A percentile compares a stretch with the other conserved stretches of the same genome.
phyloP scores from a whole-genome alignment of 2,113 vertebrate species.

The Nanorana parkeri region DNA sequence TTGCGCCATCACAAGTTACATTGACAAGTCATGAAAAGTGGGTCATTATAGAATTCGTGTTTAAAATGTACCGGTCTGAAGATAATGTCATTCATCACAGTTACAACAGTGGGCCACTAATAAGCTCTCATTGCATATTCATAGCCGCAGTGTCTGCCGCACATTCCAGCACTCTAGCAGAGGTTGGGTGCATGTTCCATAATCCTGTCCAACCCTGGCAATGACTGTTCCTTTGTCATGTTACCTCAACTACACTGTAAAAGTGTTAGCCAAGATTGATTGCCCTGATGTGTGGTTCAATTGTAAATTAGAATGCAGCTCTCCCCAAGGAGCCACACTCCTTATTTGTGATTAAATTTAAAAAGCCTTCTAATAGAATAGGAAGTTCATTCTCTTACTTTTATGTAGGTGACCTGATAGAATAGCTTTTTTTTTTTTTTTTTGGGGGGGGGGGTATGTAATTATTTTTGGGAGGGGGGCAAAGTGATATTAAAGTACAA shows the following conservation, averaged over 20 bases:
- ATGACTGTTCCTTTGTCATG: conserved; percentile 82
- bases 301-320: conserved; percentile 98
- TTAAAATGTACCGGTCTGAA: conserved; percentile 79
- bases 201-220: conserved; percentile 76
- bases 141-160: conserved; percentile 67
- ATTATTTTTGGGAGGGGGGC: conserved; percentile 63
- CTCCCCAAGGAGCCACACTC: conserved; percentile 88
- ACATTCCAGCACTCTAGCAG: conserved; percentile 70
- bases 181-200: conserved; percentile 75
- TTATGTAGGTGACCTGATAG: conserved; percentile 99
- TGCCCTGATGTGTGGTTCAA: conserved; percentile 98
- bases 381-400: conserved; percentile 97
- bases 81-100: conserved; percentile 84
- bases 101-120: conserved; percentile 80
- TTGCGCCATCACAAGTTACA: conserved; percentile 14
- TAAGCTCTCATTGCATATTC: conserved; percentile 87
- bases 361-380: conserved; percentile 96
- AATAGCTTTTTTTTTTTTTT: conserved; percentile 86
- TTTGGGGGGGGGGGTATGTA: conserved; percentile 63
- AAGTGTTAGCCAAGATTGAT: conserved; percentile 97
- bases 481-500: conserved; percentile 83
- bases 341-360: conserved; percentile 96
- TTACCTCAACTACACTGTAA: conserved; percentile 92
- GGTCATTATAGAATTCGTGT: conserved; percentile 87
- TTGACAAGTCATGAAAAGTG: conserved; percentile 86